Conservation (phyloP, 2,113 vertebrate species). For the Eulacestoma nigropectus region DNA sequence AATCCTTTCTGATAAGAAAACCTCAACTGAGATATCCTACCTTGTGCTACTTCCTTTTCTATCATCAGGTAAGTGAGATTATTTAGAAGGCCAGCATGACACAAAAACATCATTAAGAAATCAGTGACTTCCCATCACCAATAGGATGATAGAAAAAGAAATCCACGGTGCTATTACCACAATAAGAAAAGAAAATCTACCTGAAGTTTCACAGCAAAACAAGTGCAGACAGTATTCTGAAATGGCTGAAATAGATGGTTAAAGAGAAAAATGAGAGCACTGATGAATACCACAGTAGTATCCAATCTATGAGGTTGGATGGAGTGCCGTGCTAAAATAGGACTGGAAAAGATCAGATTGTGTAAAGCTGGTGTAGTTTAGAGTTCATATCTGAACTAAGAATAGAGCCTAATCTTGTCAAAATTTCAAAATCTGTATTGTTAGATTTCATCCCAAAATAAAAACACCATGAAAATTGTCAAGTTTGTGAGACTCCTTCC, state of each 20-base stretch:
- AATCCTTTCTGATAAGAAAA: background rate
- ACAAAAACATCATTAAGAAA: background rate
- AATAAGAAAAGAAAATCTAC: background rate
- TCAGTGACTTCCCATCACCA: background rate
- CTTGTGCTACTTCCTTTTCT: background rate
- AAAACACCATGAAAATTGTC: background rate
- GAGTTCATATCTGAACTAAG: background rate
- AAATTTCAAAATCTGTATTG: background rate
- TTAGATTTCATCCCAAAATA: background rate
- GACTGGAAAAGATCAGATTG: background rate
- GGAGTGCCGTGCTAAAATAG: background rate
- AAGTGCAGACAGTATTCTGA: background rate
- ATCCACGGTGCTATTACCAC: background rate
- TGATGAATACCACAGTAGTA: background rate
- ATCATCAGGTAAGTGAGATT: background rate
- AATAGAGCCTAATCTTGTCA: background rate
- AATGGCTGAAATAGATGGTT: background rate
- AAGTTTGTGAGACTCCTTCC: background rate
- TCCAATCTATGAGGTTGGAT: background rate
- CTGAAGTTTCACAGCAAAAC: background rate
- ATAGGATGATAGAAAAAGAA: background rate
- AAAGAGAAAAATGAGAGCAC: background rate
- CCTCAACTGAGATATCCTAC: background rate
- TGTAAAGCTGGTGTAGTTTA: background rate
- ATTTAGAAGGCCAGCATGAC: background rate